Conservation (phyloP, 2,888 invertebrate genomes). For the Eristalis intricaria region DNA sequence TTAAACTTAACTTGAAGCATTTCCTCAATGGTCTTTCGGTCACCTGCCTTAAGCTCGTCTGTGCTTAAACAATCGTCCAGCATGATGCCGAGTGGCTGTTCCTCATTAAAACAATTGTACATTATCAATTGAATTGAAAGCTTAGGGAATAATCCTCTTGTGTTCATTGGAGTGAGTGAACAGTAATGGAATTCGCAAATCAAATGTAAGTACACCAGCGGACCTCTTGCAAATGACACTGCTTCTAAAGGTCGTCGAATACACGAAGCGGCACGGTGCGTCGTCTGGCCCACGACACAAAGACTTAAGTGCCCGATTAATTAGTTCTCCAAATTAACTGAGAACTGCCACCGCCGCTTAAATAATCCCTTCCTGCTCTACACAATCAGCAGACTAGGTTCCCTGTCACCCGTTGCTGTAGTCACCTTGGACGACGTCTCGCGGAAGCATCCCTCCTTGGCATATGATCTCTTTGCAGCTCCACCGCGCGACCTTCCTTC, state of each 20-base stretch:
- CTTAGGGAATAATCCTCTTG: slow-evolving; percentile 24
- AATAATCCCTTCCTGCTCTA: slow-evolving; percentile 20
- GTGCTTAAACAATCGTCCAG: neutral
- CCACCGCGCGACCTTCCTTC: neutral
- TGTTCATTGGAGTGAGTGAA: slow-evolving; percentile 7
- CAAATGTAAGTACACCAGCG: slow-evolving; percentile 8
- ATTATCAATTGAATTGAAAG: slow-evolving; percentile 20
- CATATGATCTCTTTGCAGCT: neutral
- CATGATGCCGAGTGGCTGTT: neutral
- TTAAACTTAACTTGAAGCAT: too few species aligned
- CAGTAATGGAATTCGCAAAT: slow-evolving; percentile 31
- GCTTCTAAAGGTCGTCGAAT: neutral
- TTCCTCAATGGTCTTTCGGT: too few species aligned
- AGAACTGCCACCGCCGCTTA: slow-evolving; percentile 48
- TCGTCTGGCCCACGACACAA: slow-evolving; percentile 46
- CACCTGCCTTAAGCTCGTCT: neutral
- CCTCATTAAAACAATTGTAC: neutral
- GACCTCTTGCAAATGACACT: neutral
- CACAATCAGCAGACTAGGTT: slow-evolving; percentile 20
- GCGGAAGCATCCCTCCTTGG: neutral
- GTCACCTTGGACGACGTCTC: neutral
- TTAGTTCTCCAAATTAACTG: slow-evolving; percentile 47
- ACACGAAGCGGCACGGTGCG: slow-evolving; percentile 1
- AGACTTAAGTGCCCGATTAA: slow-evolving; percentile 47
- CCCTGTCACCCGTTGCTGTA: neutral